phyloP scores from a whole-genome alignment of 2,797 vertebrate species.

The Rousettus madagascariensis region DNA sequence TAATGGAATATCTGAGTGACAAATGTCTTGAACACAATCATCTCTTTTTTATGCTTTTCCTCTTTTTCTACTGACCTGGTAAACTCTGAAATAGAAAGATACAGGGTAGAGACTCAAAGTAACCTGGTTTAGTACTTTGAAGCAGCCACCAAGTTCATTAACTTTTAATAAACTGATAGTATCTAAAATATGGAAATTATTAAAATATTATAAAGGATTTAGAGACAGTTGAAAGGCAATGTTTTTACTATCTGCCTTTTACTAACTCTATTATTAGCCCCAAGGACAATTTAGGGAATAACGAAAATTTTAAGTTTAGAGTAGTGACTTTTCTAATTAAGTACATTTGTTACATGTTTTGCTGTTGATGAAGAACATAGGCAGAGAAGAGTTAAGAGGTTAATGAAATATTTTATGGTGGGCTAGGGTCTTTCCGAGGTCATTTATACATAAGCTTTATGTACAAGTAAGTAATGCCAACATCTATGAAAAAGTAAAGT shows the following conservation, averaged over 20 bases:
- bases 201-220: neutral
- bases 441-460: neutral
- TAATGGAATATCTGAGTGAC: neutral
- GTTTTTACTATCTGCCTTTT: neutral
- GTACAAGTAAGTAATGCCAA: neutral
- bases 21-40: neutral
- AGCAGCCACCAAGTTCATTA: neutral
- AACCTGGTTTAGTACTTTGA: neutral
- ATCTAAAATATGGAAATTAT: conserved; percentile 16
- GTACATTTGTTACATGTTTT: neutral
- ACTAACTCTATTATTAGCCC: neutral
- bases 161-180: neutral
- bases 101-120: neutral
- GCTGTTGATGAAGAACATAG: neutral
- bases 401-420: neutral
- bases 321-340: neutral
- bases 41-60: neutral
- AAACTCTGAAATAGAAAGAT: neutral
- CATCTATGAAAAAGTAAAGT: neutral
- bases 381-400: neutral
- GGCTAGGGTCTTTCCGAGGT: neutral
- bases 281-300: neutral
- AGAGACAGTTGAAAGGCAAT: neutral
- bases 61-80: neutral
- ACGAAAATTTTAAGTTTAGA: neutral